These are phyloP conservation scores for Sorex maritimensis DNA, from an alignment of 2,797 vertebrate genomes.

Conservation along the genomic window DNA sequence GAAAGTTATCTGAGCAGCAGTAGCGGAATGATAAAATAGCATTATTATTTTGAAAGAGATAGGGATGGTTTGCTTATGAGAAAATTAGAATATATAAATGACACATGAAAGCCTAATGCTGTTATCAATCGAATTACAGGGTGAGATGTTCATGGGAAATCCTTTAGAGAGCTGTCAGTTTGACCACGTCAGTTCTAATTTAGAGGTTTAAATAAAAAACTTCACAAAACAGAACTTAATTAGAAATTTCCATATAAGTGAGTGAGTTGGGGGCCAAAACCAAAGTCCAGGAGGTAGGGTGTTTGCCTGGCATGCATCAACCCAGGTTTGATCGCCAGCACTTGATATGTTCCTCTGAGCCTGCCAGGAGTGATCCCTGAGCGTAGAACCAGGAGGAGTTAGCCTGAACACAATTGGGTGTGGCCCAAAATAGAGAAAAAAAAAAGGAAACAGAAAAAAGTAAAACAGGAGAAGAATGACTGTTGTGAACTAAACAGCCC, in stretches of 20 bases:
- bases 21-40: slow-evolving; percentile 5
- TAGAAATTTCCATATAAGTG: not conserved
- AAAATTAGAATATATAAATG: slow-evolving; percentile 42
- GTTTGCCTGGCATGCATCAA: not conserved
- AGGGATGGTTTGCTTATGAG: not conserved
- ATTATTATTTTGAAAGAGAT: not conserved
- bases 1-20: not conserved
- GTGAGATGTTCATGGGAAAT: slow-evolving; percentile 34
- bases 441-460: too few species aligned
- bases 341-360: too few species aligned
- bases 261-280: not conserved
- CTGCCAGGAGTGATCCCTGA: too few species aligned
- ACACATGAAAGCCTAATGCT: not conserved
- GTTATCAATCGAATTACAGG: not conserved
- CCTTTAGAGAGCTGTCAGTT: not conserved
- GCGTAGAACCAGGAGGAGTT: too few species aligned
- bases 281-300: too few species aligned
- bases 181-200: slow-evolving; percentile 38
- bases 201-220: slow-evolving; percentile 27
- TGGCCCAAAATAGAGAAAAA: too few species aligned
- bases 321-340: too few species aligned
- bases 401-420: too few species aligned
- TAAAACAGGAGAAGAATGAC: too few species aligned
- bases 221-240: slow-evolving; percentile 21
- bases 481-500: not conserved